These are phyloP conservation scores for Pteronura brasiliensis DNA, from an alignment of 2,113 vertebrate genomes.

Conservation along the genomic window DNA sequence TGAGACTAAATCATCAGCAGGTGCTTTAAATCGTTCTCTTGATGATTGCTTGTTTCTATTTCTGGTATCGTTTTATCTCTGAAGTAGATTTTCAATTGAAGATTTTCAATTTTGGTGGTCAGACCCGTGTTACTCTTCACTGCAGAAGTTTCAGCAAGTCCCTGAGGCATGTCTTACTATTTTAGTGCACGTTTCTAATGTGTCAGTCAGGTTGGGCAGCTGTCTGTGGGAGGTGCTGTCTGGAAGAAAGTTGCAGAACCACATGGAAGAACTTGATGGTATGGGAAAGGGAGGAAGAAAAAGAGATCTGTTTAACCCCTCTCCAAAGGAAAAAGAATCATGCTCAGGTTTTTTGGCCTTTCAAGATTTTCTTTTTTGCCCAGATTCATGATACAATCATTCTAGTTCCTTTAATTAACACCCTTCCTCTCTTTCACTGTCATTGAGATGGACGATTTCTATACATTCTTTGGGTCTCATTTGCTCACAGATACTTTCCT, in stretches of 20 bases:
- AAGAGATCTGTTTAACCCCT: background rate
- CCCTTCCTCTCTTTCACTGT: background rate
- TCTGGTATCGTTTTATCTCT: background rate
- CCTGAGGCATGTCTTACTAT: conserved; percentile 10
- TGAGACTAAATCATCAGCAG: conserved; percentile 37
- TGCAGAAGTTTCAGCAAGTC: background rate
- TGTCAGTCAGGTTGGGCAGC: background rate
- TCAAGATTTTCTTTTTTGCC: background rate
- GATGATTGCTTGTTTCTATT: conserved; percentile 54
- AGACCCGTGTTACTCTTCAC: background rate
- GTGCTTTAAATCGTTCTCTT: conserved; percentile 27
- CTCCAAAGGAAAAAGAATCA: background rate
- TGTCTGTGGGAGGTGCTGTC: background rate
- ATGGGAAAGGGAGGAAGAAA: background rate
- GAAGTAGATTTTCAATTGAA: conserved; percentile 38
- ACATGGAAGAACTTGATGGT: background rate
- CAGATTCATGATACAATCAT: background rate
- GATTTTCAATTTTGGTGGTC: conserved; percentile 25
- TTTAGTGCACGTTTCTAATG: background rate
- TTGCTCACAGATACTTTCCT: background rate
- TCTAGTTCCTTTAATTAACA: background rate
- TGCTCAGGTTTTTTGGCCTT: background rate
- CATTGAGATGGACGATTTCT: background rate
- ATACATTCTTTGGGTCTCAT: background rate
- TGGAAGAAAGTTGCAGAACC: background rate